phyloP scores from a whole-genome alignment of 1,140 invertebrate species.

The Hestina assimilis region DNA sequence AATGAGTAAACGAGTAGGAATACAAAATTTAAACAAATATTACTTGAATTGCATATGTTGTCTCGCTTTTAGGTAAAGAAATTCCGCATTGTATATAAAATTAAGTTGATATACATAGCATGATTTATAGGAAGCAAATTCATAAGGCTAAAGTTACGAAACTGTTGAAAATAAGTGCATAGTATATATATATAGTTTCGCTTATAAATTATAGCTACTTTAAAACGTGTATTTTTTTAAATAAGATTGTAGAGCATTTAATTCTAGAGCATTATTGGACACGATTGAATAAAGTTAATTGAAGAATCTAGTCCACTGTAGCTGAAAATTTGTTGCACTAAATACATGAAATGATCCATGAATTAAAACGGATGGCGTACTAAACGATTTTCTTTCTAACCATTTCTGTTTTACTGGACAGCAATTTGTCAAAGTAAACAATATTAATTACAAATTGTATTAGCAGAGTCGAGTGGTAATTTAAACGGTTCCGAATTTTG shows the following conservation, averaged over 20 bases:
- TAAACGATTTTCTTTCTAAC: not conserved
- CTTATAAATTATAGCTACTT: too few species aligned
- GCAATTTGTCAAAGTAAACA: constrained; percentile 2
- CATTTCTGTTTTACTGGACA: not conserved
- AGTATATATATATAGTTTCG: too few species aligned
- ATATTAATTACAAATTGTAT: not conserved
- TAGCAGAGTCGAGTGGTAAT: not conserved
- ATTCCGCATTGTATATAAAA: constrained; percentile 8
- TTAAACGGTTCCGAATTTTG: not conserved
- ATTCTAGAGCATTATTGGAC: too few species aligned
- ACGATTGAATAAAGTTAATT: not conserved
- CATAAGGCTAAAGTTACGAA: not conserved
- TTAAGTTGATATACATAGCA: not conserved
- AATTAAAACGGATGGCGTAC: not conserved
- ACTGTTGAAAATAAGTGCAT: not conserved
- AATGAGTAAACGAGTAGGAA: too few species aligned
- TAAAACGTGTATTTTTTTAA: too few species aligned
- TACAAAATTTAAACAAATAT: too few species aligned
- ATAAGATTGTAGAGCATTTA: too few species aligned
- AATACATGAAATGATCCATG: not conserved
- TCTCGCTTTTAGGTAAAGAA: not conserved
- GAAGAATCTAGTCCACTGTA: not conserved
- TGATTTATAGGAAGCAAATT: constrained; percentile 1
- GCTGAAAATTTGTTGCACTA: not conserved
- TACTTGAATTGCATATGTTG: too few species aligned